Evolutionary conservation across 2,888 invertebrate species (phyloP), one percentile per base, ranked within the genome.

Genomic region (Loripinus fragilis): DNA sequence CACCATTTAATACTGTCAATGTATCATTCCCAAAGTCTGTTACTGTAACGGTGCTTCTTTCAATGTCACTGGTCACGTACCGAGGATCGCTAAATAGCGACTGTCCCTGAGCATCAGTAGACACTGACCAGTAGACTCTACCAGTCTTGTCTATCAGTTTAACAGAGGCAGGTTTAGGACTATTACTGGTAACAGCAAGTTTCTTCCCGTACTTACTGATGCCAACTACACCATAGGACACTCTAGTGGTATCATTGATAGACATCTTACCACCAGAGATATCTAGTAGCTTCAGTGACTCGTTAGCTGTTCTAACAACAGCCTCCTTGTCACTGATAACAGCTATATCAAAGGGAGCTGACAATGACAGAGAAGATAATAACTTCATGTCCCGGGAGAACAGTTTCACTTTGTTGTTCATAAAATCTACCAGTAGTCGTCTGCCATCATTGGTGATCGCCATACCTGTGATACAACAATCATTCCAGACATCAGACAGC

Each of bases 121-220:
- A 30, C 5, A 33, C 12, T 2, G 60, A 60, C 60, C 60, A 60
- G 60, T 20, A 33, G 12, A 60, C 33, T 33, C 15, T 60, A 33
- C 60, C 60, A 30, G 17, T 33, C 30, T 3, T 33, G 60, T 60
- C 60, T 60, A 60, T 60, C 30, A 30, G 33, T 33, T 60, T 60
- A 5, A 60, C 60, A 33, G 33, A 33, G 3, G 60, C 33, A 28
- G 30, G 33, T 25, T 7, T 3, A 12, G 33, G 1, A 60, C 5
- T 12, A 2, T 12, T 30, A 33, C 60, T 28, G 23, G 60, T 60
- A 23, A 60, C 33, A 33, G 33, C 12, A 10, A 60, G 5, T 10
- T 30, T 60, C 5, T 60, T 12, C 20, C 28, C 15, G 33, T 33
- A 33, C 30, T 25, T 17, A 8, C 8, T 10, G 3, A 55, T 55